Evolutionary conservation across 2,797 vertebrate genomes (phyloP), one percentile per base, ranked within the genome.

Genomic region (Chloroceryle amazona): DNA sequence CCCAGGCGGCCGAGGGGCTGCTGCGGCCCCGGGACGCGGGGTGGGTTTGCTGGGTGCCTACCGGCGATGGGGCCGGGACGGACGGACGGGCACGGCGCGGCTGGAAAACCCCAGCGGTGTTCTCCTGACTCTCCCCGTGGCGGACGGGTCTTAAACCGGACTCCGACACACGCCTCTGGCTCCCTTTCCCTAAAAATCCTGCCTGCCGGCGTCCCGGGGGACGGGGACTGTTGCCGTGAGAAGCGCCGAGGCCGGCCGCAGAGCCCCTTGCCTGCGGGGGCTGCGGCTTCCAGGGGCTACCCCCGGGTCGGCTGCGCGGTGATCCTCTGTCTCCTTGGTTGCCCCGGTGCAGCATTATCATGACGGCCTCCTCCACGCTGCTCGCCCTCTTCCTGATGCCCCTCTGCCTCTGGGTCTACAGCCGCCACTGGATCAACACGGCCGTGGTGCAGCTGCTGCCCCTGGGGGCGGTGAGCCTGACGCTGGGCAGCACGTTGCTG

Each of bases 371-470:
- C 3, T 99, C 99, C 97, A 99, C 99, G 0, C 95, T 99, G 72
- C 98, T 99, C 92, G 99, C 99, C 55, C 98, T 99, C 31, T 97
- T 99, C 75, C 96, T 99, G 94, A 99, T 99, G 99, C 99, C 99
- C 15, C 98, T 99, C 90, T 99, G 99, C 93, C 98, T 99, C 94
- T 99, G 99, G 99, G 87, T 99, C 97, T 99, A 99, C 97, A 99
- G 99, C 90, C 99, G 99, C 4, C 99, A 99, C 16, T 99, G 99
- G 99, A 99, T 99, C 98, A 98, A 99, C 98, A 99, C 99, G 2
- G 98, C 99, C 0, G 97, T 99, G 92, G 99, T 99, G 82, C 98
- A 98, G 94, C 96, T 99, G 51, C 98, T 99, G 86, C 99, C 99
- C 11, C 98, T 99, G 42, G 99, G 99, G 14, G 99, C 99, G 1